Evolutionary conservation across 2,888 invertebrate species (phyloP), one percentile per base, ranked within the genome.

Genomic region (Keiferia lycopersicella): DNA sequence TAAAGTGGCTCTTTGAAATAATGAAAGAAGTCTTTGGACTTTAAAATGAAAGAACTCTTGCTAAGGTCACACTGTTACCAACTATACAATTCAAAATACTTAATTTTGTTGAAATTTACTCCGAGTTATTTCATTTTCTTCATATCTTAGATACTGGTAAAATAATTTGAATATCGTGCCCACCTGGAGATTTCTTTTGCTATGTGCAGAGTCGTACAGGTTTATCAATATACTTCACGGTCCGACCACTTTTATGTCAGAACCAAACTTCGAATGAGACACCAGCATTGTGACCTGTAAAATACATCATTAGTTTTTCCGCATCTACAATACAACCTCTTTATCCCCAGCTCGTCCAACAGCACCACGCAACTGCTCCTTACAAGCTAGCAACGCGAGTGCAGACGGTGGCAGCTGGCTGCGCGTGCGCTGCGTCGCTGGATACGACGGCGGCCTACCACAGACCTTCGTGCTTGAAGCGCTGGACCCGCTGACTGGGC

Each of bases 391-490:
- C 61, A 88, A 88, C 73, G 82, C 91, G 79, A 86, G 91, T 78
- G 81, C 88, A 70, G 92, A 93, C 73, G 83, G 83, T 6, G 72
- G 76, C 14, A 77, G 73, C 53, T 87, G 93, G 91, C 87, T 98
- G 77, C 95, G 96, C 77, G 94, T 98, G 66, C 96, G 96, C 75
- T 98, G 98, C 84, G 94, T 96, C 66, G 94, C 96, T 0, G 98
- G 97, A 56, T 97, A 97, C 83, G 97, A 98, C 78, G 97, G 98
- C 0, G 98, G 98, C 0, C 93, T 98, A 65, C 96, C 96, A 51
- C 98, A 98, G 84, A 94, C 94, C 68, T 97, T 97, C 86, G 91
- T 96, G 62, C 87, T 98, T 65, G 97, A 97, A 83, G 96, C 97
- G 0, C 94, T 96, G 75, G 96, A 96, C 74, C 95, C 95, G 0